phyloP scores from a whole-genome alignment of 1,140 invertebrate species.

The Drosophila oshimai region DNA sequence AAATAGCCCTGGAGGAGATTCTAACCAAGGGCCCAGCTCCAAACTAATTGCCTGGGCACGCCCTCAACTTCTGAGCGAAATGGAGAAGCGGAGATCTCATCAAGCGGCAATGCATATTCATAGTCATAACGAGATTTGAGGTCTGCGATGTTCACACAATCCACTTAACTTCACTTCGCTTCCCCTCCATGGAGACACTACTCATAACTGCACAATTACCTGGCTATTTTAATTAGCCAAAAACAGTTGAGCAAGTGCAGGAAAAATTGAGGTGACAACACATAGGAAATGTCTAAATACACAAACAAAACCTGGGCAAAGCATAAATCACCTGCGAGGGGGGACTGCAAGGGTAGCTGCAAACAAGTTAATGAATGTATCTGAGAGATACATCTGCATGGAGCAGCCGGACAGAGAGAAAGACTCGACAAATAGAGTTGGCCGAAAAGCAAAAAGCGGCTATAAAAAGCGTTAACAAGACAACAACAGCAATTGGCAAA shows the following conservation, averaged over 20 bases:
- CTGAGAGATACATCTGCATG: constrained; percentile 73
- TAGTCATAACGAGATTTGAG: constrained; percentile 46
- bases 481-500: constrained; percentile 62
- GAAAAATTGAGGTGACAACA: constrained; percentile 55
- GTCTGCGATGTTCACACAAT: constrained; percentile 35
- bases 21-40: constrained; percentile 38
- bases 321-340: constrained; percentile 61
- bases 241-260: constrained; percentile 22
- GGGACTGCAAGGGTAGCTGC: constrained; percentile 29
- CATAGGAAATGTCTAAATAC: constrained; percentile 71
- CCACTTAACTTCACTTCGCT: not conserved
- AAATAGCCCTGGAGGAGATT: constrained; percentile 40
- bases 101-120: constrained; percentile 67
- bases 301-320: constrained; percentile 57
- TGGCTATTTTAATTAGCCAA: constrained; percentile 71
- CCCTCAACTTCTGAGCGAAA: constrained; percentile 4
- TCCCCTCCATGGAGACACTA: not conserved
- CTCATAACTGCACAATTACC: constrained; percentile 66
- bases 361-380: constrained; percentile 79
- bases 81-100: constrained; percentile 27
- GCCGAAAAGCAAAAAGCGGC: constrained; percentile 51
- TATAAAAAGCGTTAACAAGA: constrained; percentile 77
- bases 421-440: constrained; percentile 62
- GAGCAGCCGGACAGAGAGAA: constrained; percentile 29
- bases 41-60: constrained; percentile 61